Evolutionary conservation across 2,113 vertebrate species (phyloP), one percentile per base, ranked within the genome.

Genomic region (Mustela lutreola): DNA sequence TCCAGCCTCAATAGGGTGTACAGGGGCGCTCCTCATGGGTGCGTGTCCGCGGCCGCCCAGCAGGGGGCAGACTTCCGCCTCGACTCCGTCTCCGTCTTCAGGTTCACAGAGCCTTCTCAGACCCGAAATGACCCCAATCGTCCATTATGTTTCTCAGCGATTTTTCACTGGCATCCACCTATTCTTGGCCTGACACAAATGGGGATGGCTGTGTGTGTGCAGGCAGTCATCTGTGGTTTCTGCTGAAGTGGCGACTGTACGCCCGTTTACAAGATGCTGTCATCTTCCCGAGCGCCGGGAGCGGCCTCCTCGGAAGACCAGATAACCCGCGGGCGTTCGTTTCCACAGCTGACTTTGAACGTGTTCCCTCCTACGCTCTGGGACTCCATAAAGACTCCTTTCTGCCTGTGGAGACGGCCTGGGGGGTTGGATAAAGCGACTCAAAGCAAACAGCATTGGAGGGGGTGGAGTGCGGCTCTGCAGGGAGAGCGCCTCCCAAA

Each of bases 1-100:
- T 28, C 5, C 21, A 12, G 22, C 36, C 71, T 14, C 53, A 0
- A 5, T 5, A 53, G 53, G 53, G 53, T 1, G 21, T 6, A 24
- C 21, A 2, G 22, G 11, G 12, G 36, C 11, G 19, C 36, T 36
- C 70, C 33, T 82, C 14, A 1, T 36, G 39, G 75, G 42, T 10
- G 75, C 1, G 18, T 7, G 65, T 24, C 7, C 16, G 2, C 0
- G 15, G 22, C 15, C 2, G 3, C 7, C 39, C 39, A 70, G 45
- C 24, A 89, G 53, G 60, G 56, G n/a, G 28, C n/a, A 50, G 11
- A 24, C 26, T 9, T 36, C 18, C 0, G 4, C 8, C 67, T 67
- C 8, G 2, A 21, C 10, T 75, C 12, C 15, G 19, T 3, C 24
- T 62, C n/a, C 5, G 21, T 58, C 33, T 89, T 94, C 56, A 31